These are phyloP conservation scores for Drosophila tanythrix DNA, from an alignment of 2,888 invertebrate genomes.

Conservation along the genomic window DNA sequence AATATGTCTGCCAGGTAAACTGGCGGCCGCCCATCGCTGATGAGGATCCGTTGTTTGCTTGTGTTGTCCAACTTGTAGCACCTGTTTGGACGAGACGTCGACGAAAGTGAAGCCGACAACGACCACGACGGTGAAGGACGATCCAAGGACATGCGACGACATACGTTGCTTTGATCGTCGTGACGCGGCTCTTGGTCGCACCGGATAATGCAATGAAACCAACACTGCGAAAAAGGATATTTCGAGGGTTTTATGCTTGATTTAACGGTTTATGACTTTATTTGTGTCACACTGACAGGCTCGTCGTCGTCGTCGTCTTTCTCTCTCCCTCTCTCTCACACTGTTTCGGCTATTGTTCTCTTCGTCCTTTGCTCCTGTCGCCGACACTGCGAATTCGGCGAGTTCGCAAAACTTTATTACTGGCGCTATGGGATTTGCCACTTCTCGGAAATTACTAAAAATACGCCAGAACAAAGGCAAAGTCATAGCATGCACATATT, in stretches of 20 bases:
- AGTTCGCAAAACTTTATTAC: slow-evolving; percentile 68
- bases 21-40: slow-evolving; percentile 52
- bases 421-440: slow-evolving; percentile 73
- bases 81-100: slow-evolving; percentile 58
- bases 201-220: slow-evolving; percentile 64
- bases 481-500: slow-evolving; percentile 54
- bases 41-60: slow-evolving; percentile 56
- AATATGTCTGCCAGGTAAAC: slow-evolving; percentile 39
- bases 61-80: slow-evolving; percentile 68
- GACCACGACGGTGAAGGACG: slow-evolving; percentile 1
- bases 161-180: neutral
- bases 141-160: slow-evolving; percentile 45
- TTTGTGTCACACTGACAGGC: slow-evolving; percentile 48
- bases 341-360: slow-evolving; percentile 16
- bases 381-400: slow-evolving; percentile 39
- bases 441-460: slow-evolving; percentile 64
- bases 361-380: slow-evolving; percentile 9
- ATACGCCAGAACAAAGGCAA: slow-evolving; percentile 60
- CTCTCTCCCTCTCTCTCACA: slow-evolving; percentile 4
- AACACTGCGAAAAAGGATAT: slow-evolving; percentile 74
- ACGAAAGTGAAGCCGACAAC: slow-evolving; percentile 61
- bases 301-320: slow-evolving; percentile 1
- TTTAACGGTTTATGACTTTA: slow-evolving; percentile 78
- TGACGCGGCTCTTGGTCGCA: slow-evolving; percentile 62
- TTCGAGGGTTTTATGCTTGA: slow-evolving; percentile 69